These are phyloP conservation scores for Exephanes ischioxanthus DNA, from an alignment of 2,888 invertebrate genomes.

Conservation along the genomic window DNA sequence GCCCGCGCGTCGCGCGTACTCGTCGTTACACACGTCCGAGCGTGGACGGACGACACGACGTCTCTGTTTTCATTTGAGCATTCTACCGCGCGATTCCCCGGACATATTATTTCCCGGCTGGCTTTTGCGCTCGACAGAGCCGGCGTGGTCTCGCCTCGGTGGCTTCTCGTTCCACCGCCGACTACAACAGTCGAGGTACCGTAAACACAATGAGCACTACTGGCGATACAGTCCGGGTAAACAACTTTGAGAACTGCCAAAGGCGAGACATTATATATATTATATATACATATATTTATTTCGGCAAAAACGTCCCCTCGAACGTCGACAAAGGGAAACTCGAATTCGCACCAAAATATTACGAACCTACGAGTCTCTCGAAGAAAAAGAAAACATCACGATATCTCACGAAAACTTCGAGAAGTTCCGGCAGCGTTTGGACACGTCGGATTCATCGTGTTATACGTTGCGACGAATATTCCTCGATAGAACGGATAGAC, in stretches of 20 bases:
- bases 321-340: neutral
- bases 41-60: neutral
- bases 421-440: neutral
- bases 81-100: neutral
- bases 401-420: too few relatives aligned
- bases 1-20: neutral
- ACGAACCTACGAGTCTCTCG: too few relatives aligned
- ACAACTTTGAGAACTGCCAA: neutral
- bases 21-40: neutral
- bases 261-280: neutral
- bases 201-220: conserved; percentile 48
- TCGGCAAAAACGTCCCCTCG: neutral
- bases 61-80: neutral
- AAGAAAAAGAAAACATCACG: too few relatives aligned
- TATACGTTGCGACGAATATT: neutral
- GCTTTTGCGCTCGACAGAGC: neutral
- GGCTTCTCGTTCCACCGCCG: conserved; percentile 24
- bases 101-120: neutral
- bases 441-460: neutral
- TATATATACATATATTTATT: neutral
- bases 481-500: too few relatives aligned
- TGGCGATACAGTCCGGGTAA: neutral
- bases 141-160: conserved; percentile 26
- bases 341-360: neutral
- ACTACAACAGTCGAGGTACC: conserved; percentile 30